Percentiles rank a stretch among this genome's conserved stretches.
Evolutionary conservation across 2,888 invertebrate genomes (phyloP).

Genomic region (Sphecodes monilicornis): DNA sequence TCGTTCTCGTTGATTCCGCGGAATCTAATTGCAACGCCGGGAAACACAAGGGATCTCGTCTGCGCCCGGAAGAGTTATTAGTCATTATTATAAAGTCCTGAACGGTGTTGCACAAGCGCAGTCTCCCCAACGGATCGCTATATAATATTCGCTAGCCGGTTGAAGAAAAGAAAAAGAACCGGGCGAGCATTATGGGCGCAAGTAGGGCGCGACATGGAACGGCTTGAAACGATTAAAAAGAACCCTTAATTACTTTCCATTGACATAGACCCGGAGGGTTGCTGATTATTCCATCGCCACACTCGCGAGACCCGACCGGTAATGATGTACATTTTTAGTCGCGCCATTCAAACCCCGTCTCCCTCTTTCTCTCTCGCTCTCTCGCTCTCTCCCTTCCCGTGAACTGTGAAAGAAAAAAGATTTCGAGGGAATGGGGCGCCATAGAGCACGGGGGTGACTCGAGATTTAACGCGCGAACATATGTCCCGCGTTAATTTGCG

Average conservation of each 20-base stretch:
- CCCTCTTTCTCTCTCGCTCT: not conserved
- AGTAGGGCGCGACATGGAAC: conserved; percentile 23
- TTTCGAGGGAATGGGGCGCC: no score
- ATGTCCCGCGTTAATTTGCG: conserved; percentile 1
- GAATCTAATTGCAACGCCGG: conserved; percentile 17
- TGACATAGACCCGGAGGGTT: conserved; percentile 41
- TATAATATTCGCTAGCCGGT: conserved; percentile 20
- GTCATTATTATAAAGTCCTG: conserved; percentile 32
- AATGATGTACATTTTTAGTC: conserved; percentile 33
- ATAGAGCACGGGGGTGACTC: not conserved
- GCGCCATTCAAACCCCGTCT: not conserved
- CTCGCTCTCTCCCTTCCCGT: not conserved
- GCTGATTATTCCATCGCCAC: conserved; percentile 40
- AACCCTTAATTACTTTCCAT: conserved; percentile 54
- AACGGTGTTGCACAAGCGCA: not conserved
- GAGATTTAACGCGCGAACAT: conserved; percentile 8
- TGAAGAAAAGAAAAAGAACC: not conserved
- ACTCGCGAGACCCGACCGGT: not conserved
- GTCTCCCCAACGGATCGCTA: not conserved
- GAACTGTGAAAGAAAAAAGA: not conserved
- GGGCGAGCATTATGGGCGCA: conserved; percentile 26
- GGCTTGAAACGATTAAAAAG: conserved; percentile 52
- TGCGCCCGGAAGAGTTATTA: conserved; percentile 4
- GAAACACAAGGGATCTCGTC: not conserved
- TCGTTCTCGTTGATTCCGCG: not conserved